Base-by-base conservation (phyloP, 2,113 vertebrate genomes). In the Nymphicus hollandicus region DNA sequence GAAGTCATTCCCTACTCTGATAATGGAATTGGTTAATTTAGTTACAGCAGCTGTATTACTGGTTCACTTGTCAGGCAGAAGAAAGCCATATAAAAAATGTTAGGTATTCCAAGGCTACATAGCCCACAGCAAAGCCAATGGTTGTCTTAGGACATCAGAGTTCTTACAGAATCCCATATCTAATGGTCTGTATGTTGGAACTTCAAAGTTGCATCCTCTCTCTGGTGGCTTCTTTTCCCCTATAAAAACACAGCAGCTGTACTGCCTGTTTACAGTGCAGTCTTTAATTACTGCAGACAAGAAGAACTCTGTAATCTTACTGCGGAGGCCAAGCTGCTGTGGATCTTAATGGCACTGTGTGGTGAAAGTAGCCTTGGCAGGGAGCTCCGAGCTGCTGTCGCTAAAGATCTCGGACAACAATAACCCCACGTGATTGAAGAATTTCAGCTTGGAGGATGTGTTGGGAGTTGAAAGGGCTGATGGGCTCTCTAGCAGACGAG, bases 241-340 rank as follows among this genome's bases (percentile, higher is more conserved):
- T 64, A 10, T 80, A 69, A 55, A 73, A 93, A 41, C 60, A 25
- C 53, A 77, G 74, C 78, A 93, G 81, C 85, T 83, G 78, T 44
- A 73, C 52, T 31, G 61, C 12, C 85, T 44, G 25, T 93, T 86
- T 25, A 18, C 50, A 70, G 68, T 8, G 10, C 33, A 70, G 78
- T 63, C 93, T 95, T 87, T 91, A 94, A 94, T 96, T 95, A 86
- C n/a, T 63, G 85, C 71, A 78, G 79, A 89, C 82, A 89, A 95
- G 91, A 88, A 12, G 63, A 91, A 20, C 87, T 96, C 73, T 89
- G 89, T 88, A 93, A 91, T 96, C 37, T n/a, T 37, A 4, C 43
- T 90, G 91, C 6, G 6, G 60, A 89, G 88, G 64, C 88, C 80
- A 82, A 80, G 68, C 82, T 89, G 74, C 89, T 89, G 63, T 79